Evolutionary conservation across 2,888 invertebrate genomes (phyloP).

Genomic region (Carcina quercana): DNA sequence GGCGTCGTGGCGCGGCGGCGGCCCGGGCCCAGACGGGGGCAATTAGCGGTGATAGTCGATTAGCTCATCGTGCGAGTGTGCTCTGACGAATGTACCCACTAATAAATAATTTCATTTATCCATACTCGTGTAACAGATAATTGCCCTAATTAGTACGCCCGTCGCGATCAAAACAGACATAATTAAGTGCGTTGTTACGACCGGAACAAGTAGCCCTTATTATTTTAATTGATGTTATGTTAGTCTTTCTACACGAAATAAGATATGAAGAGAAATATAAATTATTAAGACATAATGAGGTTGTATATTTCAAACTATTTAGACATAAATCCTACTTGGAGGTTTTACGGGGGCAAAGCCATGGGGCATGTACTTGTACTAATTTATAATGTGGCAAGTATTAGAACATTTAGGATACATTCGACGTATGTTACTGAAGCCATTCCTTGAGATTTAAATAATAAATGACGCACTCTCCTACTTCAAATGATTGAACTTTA

Average conservation of each 20-base stretch:
- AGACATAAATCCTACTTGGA: too few species aligned
- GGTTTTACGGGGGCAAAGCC: too few species aligned
- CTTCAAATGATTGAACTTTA: too few species aligned
- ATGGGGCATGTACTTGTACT: too few species aligned
- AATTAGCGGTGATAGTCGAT: conserved; percentile 75
- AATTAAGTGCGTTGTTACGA: not conserved
- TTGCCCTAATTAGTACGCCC: conserved; percentile 43
- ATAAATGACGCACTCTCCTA: too few species aligned
- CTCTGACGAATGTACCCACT: conserved; percentile 69
- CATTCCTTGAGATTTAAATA: too few species aligned
- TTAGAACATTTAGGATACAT: too few species aligned
- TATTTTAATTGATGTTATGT: conserved; percentile 1
- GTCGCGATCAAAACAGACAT: conserved; percentile 2
- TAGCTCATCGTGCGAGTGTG: conserved; percentile 71
- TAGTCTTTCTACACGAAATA: not conserved
- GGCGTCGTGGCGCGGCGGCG: conserved; percentile 22
- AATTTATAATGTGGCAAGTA: too few species aligned
- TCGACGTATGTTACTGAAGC: too few species aligned
- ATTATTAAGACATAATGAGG: too few species aligned
- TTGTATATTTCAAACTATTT: too few species aligned
- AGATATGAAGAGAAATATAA: too few species aligned
- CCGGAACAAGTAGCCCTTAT: not conserved
- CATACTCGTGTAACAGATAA: conserved; percentile 49
- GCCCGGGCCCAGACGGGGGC: conserved; percentile 40
- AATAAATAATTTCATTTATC: conserved; percentile 64